A percentile compares a stretch with the other conserved stretches of the same genome.
These are phyloP conservation scores for Scatophagus argus DNA, from an alignment of 2,113 vertebrate species.

Conservation along the genomic window DNA sequence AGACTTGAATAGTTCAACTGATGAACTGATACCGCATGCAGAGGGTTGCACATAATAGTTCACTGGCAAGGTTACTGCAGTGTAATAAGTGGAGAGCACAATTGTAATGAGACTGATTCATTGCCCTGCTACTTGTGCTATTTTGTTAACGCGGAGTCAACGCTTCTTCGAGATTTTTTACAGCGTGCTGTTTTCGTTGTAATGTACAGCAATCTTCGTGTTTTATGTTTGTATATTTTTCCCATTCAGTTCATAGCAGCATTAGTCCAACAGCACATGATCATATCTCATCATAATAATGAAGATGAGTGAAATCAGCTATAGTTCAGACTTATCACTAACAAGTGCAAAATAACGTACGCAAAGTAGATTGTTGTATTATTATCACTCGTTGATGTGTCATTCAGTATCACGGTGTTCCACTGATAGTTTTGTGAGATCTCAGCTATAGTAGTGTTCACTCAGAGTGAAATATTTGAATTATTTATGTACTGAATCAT, in stretches of 20 bases:
- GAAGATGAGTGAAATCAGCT: no score
- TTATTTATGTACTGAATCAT: background rate
- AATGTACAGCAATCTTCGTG: background rate
- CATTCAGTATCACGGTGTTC: background rate
- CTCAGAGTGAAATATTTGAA: background rate
- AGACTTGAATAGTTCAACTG: conserved; percentile 55
- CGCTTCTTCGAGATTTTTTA: background rate
- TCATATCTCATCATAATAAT: background rate
- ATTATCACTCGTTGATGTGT: background rate
- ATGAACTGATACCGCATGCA: conserved; percentile 30
- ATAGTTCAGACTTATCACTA: no score
- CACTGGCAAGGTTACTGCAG: background rate
- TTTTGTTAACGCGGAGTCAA: background rate
- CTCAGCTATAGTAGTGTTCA: background rate
- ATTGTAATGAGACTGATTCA: background rate
- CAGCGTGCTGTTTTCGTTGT: background rate
- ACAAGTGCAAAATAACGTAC: background rate
- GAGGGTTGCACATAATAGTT: conserved; percentile 6
- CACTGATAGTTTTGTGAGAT: background rate
- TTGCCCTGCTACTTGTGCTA: background rate
- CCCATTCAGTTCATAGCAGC: background rate
- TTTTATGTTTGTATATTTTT: background rate
- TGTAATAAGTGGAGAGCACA: background rate
- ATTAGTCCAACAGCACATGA: background rate
- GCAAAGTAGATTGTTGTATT: background rate